Conservation (phyloP, 2,888 invertebrate genomes). For the Parnassius orleans region DNA sequence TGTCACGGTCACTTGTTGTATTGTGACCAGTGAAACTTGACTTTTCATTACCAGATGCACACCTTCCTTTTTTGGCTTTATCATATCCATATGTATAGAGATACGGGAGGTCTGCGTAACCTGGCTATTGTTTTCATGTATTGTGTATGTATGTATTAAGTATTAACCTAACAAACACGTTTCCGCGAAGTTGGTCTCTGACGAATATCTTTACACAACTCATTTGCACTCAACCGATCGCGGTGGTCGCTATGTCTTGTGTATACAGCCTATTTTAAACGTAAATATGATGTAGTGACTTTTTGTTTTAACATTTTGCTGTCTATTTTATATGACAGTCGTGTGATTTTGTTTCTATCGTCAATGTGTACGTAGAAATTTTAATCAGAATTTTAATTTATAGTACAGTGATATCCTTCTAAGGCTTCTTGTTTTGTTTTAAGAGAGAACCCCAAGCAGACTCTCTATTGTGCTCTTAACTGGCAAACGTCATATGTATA, state of each 20-base stretch:
- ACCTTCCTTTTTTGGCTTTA: neutral
- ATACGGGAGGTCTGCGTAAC: conserved; percentile 37
- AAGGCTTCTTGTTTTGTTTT: no score
- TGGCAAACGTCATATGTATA: no score
- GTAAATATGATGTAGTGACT: conserved; percentile 19
- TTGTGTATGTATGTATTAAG: conserved; percentile 42
- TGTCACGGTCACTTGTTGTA: conserved; percentile 48
- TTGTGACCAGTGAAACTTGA: conserved; percentile 37
- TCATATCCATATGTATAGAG: conserved; percentile 13
- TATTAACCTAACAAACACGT: conserved; percentile 56
- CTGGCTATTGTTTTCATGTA: conserved; percentile 43
- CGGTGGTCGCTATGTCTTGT: conserved; percentile 40
- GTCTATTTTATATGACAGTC: conserved; percentile 26
- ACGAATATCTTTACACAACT: conserved; percentile 58
- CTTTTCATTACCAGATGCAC: conserved; percentile 29
- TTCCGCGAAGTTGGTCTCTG: conserved; percentile 53
- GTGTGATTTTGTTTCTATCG: neutral
- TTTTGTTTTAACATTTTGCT: conserved; percentile 28
- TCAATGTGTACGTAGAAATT: no score
- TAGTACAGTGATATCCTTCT: no score
- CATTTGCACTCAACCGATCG: conserved; percentile 49
- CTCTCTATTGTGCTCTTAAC: no score
- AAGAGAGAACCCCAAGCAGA: no score
- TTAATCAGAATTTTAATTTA: no score
- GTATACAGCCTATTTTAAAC: conserved; percentile 37